phyloP scores from a whole-genome alignment of 2,888 invertebrate species.

The Amblyteles armatorius region DNA sequence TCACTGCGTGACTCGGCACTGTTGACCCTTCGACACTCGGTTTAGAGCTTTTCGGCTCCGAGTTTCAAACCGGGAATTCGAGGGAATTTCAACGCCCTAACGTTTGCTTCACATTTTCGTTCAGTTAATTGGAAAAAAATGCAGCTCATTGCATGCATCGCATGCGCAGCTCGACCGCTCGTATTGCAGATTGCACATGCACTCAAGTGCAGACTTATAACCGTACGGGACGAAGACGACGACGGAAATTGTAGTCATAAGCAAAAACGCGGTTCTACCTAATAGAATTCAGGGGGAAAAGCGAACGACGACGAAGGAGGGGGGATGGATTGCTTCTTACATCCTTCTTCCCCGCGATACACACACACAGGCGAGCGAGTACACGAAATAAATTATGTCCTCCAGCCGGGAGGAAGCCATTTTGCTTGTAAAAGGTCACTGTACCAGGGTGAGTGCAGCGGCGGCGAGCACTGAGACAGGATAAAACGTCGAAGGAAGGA shows the following conservation, averaged over 20 bases:
- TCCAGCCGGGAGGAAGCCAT: constrained; percentile 61
- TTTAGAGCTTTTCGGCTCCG: background rate
- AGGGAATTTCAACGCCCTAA: background rate
- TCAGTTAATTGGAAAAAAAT: background rate
- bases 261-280: constrained; percentile 55
- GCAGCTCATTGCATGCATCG: background rate
- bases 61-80: background rate
- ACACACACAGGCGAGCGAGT: constrained; percentile 13
- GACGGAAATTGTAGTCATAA: constrained; percentile 24
- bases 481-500: constrained; percentile 48
- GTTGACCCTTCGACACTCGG: background rate
- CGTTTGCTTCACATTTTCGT: too few species aligned
- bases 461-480: constrained; percentile 53
- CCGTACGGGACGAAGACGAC: constrained; percentile 9
- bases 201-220: background rate
- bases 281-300: constrained; percentile 64
- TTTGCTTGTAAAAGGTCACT: constrained; percentile 66
- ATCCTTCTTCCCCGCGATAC: constrained; percentile 45
- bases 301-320: constrained; percentile 16
- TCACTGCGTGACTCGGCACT: background rate
- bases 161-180: background rate
- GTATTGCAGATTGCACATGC: background rate
- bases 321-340: constrained; percentile 41
- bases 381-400: constrained; percentile 63
- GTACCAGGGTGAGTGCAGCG: constrained; percentile 47